Evolutionary conservation across 2,797 vertebrate species (phyloP).

Genomic region (Silurus lanzhouensis): DNA sequence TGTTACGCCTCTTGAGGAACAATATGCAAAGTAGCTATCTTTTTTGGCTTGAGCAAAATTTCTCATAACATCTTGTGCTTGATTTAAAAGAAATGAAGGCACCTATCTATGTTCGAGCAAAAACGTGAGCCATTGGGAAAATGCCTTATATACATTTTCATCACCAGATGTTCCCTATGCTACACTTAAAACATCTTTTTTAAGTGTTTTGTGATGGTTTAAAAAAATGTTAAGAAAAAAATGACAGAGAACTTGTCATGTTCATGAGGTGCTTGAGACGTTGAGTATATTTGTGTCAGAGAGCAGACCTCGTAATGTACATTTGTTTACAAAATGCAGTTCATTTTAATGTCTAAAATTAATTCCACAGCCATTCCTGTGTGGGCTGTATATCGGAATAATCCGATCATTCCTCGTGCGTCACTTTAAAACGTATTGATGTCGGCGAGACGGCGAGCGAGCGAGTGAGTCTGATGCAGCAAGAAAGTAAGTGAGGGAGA

Average conservation of each 20-base stretch:
- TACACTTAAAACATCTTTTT: background rate
- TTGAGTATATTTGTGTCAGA: constrained; percentile 4
- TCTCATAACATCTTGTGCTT: constrained; percentile 1
- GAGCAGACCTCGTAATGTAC: constrained; percentile 5
- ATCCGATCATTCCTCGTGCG: constrained; percentile 10
- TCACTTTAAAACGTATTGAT: constrained; percentile 19
- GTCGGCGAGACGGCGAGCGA: constrained; percentile 3
- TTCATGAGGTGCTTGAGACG: background rate
- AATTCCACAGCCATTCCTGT: constrained; percentile 19
- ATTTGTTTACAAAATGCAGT: background rate
- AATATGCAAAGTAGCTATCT: constrained; percentile 15
- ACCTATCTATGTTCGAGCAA: constrained; percentile 12
- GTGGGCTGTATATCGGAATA: constrained; percentile 23
- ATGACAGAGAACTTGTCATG: background rate
- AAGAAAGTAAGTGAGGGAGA: background rate
- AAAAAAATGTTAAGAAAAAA: background rate
- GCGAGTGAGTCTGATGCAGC: constrained; percentile 11
- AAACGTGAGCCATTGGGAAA: constrained; percentile 6
- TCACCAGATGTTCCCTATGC: background rate
- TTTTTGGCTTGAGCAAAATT: background rate
- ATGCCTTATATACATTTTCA: background rate
- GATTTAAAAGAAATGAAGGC: constrained; percentile 25
- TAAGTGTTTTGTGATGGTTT: background rate
- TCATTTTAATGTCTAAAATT: constrained; percentile 23
- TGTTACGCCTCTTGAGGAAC: constrained; percentile 18